Percentiles rank a stretch among this genome's conserved stretches.
Conservation (phyloP, 2,113 vertebrate species). For the Gnathonemus echidnorhynchus region DNA sequence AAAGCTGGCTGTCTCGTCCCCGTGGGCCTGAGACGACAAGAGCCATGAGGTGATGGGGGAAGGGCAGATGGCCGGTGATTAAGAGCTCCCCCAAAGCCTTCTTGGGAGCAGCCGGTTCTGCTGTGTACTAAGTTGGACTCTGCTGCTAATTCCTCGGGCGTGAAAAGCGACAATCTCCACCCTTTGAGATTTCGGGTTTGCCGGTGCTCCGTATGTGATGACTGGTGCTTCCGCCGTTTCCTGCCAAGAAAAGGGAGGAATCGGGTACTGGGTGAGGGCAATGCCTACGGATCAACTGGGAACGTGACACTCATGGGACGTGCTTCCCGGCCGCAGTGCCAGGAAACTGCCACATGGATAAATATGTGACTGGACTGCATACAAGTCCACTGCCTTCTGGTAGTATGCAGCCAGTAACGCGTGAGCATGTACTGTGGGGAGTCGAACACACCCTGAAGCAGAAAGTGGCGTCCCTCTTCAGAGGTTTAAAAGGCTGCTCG, state of each 20-base stretch:
- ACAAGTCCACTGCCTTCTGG: neutral
- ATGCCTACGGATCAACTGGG: neutral
- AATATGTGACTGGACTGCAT: neutral
- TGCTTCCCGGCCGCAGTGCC: neutral
- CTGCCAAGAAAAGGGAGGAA: neutral
- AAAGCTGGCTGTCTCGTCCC: neutral
- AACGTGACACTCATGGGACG: neutral
- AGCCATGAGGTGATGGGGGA: neutral
- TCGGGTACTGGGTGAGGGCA: neutral
- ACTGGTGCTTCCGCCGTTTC: neutral
- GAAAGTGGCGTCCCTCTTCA: neutral
- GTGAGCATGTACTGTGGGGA: neutral
- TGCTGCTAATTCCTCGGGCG: conserved; percentile 29
- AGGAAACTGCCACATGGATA: neutral
- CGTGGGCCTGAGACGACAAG: neutral
- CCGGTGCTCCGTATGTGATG: neutral
- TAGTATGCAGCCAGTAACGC: neutral
- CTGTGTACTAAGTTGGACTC: neutral
- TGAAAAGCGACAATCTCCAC: neutral
- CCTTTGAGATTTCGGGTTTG: neutral
- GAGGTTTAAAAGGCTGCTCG: neutral
- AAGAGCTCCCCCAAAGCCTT: neutral
- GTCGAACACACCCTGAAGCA: neutral
- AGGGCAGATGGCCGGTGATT: neutral
- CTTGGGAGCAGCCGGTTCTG: neutral